Conservation (phyloP, 30 jellyfish, hydroid and myxozoan genomes). For the Chrysaora quinquecirrha region DNA sequence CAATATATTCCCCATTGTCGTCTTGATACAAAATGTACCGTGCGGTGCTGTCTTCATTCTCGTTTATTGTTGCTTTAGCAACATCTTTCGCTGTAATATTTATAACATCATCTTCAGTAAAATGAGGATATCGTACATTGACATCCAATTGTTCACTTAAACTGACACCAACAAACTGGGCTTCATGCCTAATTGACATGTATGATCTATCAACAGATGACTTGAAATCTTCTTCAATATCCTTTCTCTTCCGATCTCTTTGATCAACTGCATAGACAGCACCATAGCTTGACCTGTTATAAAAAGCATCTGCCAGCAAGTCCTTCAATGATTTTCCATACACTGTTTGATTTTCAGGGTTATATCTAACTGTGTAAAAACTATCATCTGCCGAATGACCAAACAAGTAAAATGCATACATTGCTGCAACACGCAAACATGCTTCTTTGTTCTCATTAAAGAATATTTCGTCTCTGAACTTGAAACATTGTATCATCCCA, state of each 20-base stretch:
- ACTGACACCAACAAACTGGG: conserved; percentile 20
- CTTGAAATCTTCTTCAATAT: conserved; percentile 15
- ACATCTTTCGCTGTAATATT: neutral
- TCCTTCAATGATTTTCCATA: conserved; percentile 21
- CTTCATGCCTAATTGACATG: conserved; percentile 30
- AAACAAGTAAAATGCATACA: conserved; percentile 62
- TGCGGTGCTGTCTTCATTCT: no score
- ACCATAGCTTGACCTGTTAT: conserved; percentile 36
- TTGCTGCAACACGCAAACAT: conserved; percentile 69
- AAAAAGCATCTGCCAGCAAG: conserved; percentile 24
- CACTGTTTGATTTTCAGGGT: conserved; percentile 46
- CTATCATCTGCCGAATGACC: conserved; percentile 54
- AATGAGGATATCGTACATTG: neutral
- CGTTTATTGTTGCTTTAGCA: no score
- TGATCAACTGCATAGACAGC: conserved; percentile 47
- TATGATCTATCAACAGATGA: conserved; percentile 38
- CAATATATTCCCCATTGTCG: no score
- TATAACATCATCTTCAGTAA: neutral
- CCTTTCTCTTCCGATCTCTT: neutral
- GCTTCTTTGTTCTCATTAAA: conserved; percentile 51
- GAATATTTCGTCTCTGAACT: conserved; percentile 30
- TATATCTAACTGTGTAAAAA: conserved; percentile 48
- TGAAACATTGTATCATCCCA: conserved; percentile 43
- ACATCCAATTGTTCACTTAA: conserved; percentile 7
- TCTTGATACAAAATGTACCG: no score